Evolutionary conservation across 2,797 vertebrate genomes (phyloP).

Genomic region (Malacoctenus gilli): DNA sequence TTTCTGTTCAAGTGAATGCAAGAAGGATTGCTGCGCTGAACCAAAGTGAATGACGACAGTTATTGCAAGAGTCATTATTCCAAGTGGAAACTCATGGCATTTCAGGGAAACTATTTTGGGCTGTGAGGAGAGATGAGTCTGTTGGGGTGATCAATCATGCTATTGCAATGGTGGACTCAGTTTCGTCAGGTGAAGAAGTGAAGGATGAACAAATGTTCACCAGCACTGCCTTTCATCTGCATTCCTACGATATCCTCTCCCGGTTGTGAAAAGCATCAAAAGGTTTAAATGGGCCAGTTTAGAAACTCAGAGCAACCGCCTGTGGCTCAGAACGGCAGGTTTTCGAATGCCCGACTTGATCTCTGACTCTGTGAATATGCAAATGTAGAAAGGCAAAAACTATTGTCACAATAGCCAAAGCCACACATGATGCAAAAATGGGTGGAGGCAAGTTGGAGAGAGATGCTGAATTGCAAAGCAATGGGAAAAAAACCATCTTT

Average conservation of each 20-base stretch:
- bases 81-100: neutral
- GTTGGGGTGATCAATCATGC: slow-evolving; percentile 23
- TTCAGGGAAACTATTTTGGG: slow-evolving; percentile 15
- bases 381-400: no score
- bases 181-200: slow-evolving; percentile 45
- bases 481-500: no score
- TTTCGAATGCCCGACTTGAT: no score
- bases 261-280: neutral
- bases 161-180: slow-evolving; percentile 41
- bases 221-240: neutral
- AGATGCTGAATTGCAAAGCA: no score
- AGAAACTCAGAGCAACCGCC: neutral
- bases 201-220: neutral
- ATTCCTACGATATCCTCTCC: neutral
- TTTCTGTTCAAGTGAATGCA: no score
- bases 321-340: no score
- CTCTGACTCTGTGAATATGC: no score
- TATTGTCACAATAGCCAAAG: no score
- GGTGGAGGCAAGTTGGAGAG: no score
- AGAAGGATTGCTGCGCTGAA: neutral
- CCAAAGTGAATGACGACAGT: slow-evolving; percentile 6
- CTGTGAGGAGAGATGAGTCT: slow-evolving; percentile 26
- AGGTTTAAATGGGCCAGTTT: neutral
- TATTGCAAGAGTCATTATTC: slow-evolving; percentile 3
- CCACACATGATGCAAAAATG: no score